These are phyloP conservation scores for Gasterosteus nipponicus DNA, from an alignment of 2,113 vertebrate genomes.

Conservation along the genomic window DNA sequence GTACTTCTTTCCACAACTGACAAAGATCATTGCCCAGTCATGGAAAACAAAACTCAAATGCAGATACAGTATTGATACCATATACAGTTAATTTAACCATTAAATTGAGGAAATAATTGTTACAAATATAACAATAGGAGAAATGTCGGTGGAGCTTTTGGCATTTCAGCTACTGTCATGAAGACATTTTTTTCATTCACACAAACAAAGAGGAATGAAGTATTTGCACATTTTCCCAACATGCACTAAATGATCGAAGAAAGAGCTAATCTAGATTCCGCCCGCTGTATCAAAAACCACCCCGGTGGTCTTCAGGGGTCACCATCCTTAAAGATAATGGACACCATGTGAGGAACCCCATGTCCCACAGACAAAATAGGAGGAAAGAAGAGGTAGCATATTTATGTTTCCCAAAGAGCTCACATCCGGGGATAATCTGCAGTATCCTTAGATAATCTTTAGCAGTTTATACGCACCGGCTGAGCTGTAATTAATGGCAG, in stretches of 20 bases:
- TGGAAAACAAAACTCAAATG: slow-evolving; percentile 15
- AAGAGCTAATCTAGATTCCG: slow-evolving; percentile 31
- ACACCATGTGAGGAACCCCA: slow-evolving; percentile 70
- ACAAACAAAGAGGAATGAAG: slow-evolving; percentile 32
- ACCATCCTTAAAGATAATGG: slow-evolving; percentile 73
- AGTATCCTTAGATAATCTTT: slow-evolving; percentile 73
- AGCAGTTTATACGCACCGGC: slow-evolving; percentile 60
- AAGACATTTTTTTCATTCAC: background rate
- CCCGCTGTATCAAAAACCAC: slow-evolving; percentile 43
- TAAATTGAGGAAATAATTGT: background rate
- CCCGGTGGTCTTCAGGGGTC: slow-evolving; percentile 64
- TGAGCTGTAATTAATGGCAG: slow-evolving; percentile 75
- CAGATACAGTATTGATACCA: background rate
- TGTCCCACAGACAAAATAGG: slow-evolving; percentile 39
- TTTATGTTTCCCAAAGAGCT: slow-evolving; percentile 71
- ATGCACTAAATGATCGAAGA: slow-evolving; percentile 33
- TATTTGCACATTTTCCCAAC: slow-evolving; percentile 21
- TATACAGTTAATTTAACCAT: background rate
- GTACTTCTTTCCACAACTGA: background rate
- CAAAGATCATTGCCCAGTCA: background rate
- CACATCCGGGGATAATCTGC: slow-evolving; percentile 76
- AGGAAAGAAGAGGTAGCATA: slow-evolving; percentile 62
- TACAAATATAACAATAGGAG: background rate
- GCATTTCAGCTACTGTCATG: slow-evolving; percentile 20
- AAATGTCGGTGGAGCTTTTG: slow-evolving; percentile 2